phyloP scores from a whole-genome alignment of 2,113 vertebrate species.

The Gopherus flavomarginatus region DNA sequence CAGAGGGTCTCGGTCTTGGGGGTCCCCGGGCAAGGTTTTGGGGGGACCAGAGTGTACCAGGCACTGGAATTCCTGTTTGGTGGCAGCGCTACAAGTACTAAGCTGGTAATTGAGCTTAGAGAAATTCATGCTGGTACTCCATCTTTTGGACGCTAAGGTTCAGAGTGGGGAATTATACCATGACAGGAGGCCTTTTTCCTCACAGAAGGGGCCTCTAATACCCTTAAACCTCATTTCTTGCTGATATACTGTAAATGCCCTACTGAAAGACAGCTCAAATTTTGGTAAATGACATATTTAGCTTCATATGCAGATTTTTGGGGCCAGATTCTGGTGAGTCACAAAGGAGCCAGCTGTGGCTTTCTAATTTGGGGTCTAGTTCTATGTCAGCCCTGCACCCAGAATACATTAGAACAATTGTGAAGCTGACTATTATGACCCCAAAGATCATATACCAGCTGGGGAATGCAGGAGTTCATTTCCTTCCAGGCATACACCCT shows the following conservation, averaged over 20 bases:
- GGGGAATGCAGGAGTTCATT: not conserved
- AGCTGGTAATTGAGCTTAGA: too few relatives aligned
- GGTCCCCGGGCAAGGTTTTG: too few relatives aligned
- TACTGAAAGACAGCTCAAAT: not conserved
- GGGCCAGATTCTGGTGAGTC: not conserved
- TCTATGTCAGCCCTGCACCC: not conserved
- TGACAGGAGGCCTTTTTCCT: not conserved
- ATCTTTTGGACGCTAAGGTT: too few relatives aligned
- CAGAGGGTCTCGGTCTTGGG: too few relatives aligned
- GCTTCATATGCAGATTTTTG: not conserved
- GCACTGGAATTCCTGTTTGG: too few relatives aligned
- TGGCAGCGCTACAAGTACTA: too few relatives aligned
- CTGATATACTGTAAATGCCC: accelerated
- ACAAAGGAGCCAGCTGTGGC: not conserved
- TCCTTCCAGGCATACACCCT: not conserved
- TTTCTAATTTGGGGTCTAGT: not conserved
- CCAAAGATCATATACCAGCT: not conserved
- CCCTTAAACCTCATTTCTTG: not conserved
- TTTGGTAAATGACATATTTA: not conserved
- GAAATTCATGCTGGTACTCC: too few relatives aligned
- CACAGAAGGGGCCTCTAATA: not conserved
- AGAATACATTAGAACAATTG: not conserved
- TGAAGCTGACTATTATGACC: not conserved
- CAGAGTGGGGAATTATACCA: too few relatives aligned
- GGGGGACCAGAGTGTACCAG: too few relatives aligned